Evolutionary conservation across 2,888 invertebrate species (phyloP).

Genomic region (Galeruca laticollis): DNA sequence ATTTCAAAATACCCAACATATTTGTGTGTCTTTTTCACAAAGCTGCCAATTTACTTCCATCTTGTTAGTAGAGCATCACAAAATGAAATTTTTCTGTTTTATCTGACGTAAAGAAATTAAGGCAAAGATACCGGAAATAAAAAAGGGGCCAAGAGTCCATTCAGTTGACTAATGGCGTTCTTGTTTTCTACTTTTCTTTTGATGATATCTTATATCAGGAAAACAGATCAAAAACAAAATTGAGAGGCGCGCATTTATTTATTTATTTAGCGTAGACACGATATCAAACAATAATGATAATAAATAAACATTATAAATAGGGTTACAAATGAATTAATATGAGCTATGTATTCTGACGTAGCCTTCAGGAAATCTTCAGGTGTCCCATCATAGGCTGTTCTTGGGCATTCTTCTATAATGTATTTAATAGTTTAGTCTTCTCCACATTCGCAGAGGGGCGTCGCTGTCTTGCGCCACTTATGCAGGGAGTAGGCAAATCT

Average conservation of each 20-base stretch:
- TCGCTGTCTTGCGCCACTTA: no score
- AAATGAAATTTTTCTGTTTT: constrained; percentile 3
- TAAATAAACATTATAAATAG: no score
- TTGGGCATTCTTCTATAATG: no score
- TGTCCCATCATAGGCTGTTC: no score
- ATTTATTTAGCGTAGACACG: no score
- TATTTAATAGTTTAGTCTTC: no score
- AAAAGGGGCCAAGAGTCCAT: not conserved
- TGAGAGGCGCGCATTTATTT: not conserved
- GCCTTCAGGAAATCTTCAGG: no score
- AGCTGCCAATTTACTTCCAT: not conserved
- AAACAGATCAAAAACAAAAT: not conserved
- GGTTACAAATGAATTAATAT: no score
- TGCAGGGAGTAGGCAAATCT: no score
- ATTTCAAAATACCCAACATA: not conserved
- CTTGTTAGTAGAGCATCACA: not conserved
- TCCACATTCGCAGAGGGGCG: no score
- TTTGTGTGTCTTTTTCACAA: not conserved
- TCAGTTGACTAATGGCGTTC: constrained; percentile 1
- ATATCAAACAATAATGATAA: no score
- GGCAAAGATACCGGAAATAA: not conserved
- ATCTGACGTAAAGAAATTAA: constrained; percentile 1
- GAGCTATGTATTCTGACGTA: no score
- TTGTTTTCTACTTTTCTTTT: not conserved
- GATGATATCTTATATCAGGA: not conserved